Percentiles rank a stretch among this genome's conserved stretches.
Conservation (phyloP, 2,113 vertebrate genomes). For the Hylia prasina region DNA sequence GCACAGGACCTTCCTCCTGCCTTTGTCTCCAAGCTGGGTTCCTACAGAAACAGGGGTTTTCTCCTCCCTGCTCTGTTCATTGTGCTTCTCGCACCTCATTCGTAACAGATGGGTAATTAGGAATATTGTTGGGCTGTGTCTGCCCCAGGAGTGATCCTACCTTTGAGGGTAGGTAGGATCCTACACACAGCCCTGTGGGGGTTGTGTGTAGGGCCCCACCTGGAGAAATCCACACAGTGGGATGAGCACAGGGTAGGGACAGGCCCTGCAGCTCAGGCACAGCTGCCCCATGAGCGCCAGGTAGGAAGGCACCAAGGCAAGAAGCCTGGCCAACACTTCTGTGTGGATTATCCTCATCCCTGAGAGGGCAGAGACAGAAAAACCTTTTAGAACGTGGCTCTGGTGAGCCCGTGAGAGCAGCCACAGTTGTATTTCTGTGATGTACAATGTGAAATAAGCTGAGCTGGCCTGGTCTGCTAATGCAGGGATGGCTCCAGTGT, state of each 20-base stretch:
- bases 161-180: conserved; percentile 53
- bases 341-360: conserved; percentile 70
- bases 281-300: conserved; percentile 69
- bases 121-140: neutral
- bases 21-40: neutral
- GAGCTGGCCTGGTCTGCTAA: neutral
- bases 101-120: neutral
- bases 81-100: neutral
- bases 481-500: neutral
- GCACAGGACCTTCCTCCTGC: neutral
- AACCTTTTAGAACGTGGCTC: neutral
- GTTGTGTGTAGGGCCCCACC: conserved; percentile 66
- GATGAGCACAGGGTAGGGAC: conserved; percentile 69
- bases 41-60: neutral
- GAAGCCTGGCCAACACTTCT: conserved; percentile 75
- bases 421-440: neutral
- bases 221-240: conserved; percentile 77
- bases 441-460: neutral
- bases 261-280: conserved; percentile 68
- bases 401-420: neutral
- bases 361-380: conserved; percentile 15
- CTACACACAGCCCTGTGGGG: neutral
- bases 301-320: conserved; percentile 48
- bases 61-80: neutral
- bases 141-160: neutral